These are phyloP conservation scores for Raphicerus campestris DNA, from an alignment of 2,113 vertebrate species.

Conservation along the genomic window DNA sequence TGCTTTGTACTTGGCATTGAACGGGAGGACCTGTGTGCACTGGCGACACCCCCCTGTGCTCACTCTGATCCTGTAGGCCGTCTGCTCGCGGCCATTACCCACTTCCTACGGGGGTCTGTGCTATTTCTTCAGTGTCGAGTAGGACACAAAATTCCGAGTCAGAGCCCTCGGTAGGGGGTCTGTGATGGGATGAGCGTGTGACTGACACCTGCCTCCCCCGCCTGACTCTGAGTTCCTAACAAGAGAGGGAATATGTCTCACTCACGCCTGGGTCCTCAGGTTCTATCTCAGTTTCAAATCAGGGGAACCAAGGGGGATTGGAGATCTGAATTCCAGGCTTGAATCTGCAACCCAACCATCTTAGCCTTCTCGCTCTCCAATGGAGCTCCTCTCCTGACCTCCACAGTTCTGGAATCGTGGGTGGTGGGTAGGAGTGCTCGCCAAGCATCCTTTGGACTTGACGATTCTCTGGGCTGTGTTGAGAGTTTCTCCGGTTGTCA, in stretches of 20 bases:
- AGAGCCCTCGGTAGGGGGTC: neutral
- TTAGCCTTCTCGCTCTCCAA: neutral
- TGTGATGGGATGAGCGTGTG: neutral
- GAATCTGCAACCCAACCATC: neutral
- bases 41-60: neutral
- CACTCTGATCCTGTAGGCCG: neutral
- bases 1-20: neutral
- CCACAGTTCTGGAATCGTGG: neutral
- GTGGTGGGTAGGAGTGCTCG: neutral
- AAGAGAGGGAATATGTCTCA: neutral
- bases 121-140: neutral
- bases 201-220: neutral
- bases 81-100: neutral
- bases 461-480: neutral
- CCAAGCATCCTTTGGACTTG: neutral
- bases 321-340: neutral
- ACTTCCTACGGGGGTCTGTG: neutral
- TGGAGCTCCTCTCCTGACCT: accelerated
- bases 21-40: neutral
- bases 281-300: neutral
- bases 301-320: neutral
- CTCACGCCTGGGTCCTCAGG: neutral
- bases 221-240: neutral
- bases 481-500: neutral
- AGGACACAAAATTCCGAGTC: neutral